Evolutionary conservation across 1,140 invertebrate species (phyloP).

Genomic region (Caerostris darwini): DNA sequence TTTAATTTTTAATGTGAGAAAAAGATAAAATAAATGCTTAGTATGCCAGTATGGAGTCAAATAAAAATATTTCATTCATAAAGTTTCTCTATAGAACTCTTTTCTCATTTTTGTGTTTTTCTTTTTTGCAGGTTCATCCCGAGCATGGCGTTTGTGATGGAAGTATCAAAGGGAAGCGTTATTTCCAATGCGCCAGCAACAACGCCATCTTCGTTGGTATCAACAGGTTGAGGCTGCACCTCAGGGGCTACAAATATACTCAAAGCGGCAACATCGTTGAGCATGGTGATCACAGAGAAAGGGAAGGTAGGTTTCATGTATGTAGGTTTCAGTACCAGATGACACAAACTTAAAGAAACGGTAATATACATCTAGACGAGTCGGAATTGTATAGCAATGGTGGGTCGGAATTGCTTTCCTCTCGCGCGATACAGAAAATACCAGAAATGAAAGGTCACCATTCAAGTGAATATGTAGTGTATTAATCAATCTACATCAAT

Average conservation of each 20-base stretch:
- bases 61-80: no score
- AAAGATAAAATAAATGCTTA: no score
- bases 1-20: no score
- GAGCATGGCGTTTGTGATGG: slow-evolving; percentile 76
- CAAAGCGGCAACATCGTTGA: slow-evolving; percentile 52
- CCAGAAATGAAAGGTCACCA: no score
- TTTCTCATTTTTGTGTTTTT: neutral
- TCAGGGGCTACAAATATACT: slow-evolving; percentile 69
- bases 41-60: no score
- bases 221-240: slow-evolving; percentile 69
- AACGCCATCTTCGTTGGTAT: slow-evolving; percentile 77
- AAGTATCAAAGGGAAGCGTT: slow-evolving; percentile 74
- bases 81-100: neutral
- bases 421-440: no score
- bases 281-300: slow-evolving; percentile 48
- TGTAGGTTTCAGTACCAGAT: slow-evolving; percentile 1
- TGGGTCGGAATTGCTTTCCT: no score
- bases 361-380: no score
- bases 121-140: slow-evolving; percentile 63
- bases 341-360: neutral
- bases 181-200: slow-evolving; percentile 76
- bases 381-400: no score
- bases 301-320: slow-evolving; percentile 47
- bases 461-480: no score
- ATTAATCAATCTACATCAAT: no score